Evolutionary conservation across 2,113 vertebrate genomes (phyloP), one percentile per base, ranked within the genome.

Genomic region (Zosterops japonicus): DNA sequence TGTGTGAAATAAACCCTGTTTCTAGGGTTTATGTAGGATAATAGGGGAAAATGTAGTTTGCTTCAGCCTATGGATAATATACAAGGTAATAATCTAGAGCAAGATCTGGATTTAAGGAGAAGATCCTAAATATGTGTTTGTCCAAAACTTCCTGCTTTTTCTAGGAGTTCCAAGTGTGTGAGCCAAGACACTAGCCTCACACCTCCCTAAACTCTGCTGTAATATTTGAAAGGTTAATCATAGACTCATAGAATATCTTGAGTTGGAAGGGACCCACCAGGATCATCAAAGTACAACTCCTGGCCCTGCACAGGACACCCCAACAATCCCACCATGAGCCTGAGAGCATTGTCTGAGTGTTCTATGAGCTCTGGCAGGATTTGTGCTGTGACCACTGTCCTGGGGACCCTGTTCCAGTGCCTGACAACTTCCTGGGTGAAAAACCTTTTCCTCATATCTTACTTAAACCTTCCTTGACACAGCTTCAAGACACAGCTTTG

Each of bases 1-100:
- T 56, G 90, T 94, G 94, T 84, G 92, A 96, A 97, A 94, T 53
- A 87, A 88, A 88, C 56, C 57, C 86, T 96, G 8, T 96, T 95
- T 92, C 92, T 92, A 94, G 86, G 86, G 57, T 74, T 57, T 71
- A 88, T 89, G 80, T 82, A 53, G 72, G 88, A 84, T 70, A 68
- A 72, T n/a, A 70, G 47, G 46, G 67, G 35, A 13, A 93, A 77
- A 25, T 3, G 0, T 39, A 52, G 23, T 41, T 94, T 89, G 64
- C 47, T 91, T 71, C 68, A 80, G n/a, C 33, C 79, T 93, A 16
- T 75, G 69, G 76, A 46, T 68, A 82, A 71, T 49, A 67, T 14
- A 61, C 27, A 50, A 60, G 7, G 46, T 35, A 47, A 92, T 53
- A 63, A 86, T 64, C 60, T 70, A 67, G 76, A 55, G 71, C 31